Base-by-base conservation (phyloP, 2,888 invertebrate genomes). In the Ferrisia virgata region DNA sequence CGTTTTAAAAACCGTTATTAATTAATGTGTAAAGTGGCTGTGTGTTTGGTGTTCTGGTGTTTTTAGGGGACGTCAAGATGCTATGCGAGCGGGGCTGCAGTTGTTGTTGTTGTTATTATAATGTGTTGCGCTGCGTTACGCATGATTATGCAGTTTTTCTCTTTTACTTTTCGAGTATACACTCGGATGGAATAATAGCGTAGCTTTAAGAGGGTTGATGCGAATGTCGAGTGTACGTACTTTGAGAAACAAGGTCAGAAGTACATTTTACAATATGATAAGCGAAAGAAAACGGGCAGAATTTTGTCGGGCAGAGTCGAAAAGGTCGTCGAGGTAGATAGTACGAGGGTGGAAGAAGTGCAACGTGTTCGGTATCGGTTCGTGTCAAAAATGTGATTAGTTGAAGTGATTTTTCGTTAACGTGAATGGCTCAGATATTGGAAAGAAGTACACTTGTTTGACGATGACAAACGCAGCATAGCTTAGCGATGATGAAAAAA, bases 1-100 rank as follows among this genome's bases (percentile, higher is more conserved):
- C 36, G 36, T 76, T 76, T 76, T 76, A 76, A 76, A n/a, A 76
- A 76, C 72, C 72, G 72, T 76, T 76, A 76, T 76, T 76, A 76
- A 76, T 76, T 36, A 64, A 36, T 36, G 28, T 76, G 72, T 36
- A 33, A 31, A 76, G 36, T 76, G 72, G 72, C 36, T 33, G 31
- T 2, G 53, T 53, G 53, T 53, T 22, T 53, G 9, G 53, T n/a
- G n/a, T n/a, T n/a, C n/a, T 40, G 40, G 13, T 9, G 13, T 40
- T 40, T 9, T 40, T n/a, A n/a, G n/a, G n/a, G n/a, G n/a, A n/a
- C n/a, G n/a, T n/a, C n/a, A n/a, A n/a, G n/a, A n/a, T n/a, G n/a
- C n/a, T n/a, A n/a, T n/a, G n/a, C n/a, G n/a, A n/a, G n/a, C n/a
- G 53, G 36, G 53, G 53, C 9, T 53, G 53, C 53, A 53, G 31